phyloP scores from a whole-genome alignment of 92 coral and sea anemone species.

The Palythoa caribaeorum region DNA sequence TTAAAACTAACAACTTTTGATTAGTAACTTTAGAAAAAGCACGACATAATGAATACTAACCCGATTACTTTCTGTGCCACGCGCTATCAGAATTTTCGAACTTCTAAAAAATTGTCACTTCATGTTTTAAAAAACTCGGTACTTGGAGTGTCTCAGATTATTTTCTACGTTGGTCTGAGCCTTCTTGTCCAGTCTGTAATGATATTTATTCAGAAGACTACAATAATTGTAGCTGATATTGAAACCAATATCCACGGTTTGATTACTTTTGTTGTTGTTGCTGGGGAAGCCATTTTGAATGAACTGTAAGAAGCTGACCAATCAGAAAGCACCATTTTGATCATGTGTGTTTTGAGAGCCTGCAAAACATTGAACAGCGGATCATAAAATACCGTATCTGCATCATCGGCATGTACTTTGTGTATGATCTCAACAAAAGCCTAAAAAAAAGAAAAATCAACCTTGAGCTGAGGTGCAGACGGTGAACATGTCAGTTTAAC shows the following conservation, averaged over 20 bases:
- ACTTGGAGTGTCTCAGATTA: slow-evolving; percentile 40
- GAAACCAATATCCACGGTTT: neutral
- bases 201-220: slow-evolving; percentile 12
- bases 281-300: slow-evolving; percentile 51
- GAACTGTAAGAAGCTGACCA: neutral
- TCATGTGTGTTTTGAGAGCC: slow-evolving; percentile 30
- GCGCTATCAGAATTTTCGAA: slow-evolving; percentile 17
- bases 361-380: neutral
- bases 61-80: neutral
- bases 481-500: too few relatives aligned
- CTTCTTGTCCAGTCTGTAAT: neutral
- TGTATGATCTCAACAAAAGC: too few relatives aligned
- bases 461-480: too few relatives aligned
- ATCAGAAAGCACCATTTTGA: neutral
- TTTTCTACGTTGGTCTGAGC: slow-evolving; percentile 58
- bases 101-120: neutral
- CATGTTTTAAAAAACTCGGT: neutral
- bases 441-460: too few relatives aligned
- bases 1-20: too few relatives aligned
- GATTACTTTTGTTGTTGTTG: slow-evolving; percentile 44
- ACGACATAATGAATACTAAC: too few relatives aligned
- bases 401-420: too few relatives aligned
- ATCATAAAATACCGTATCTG: neutral
- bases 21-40: too few relatives aligned
- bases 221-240: neutral